Percentiles rank a stretch among this genome's conserved stretches.
These are phyloP conservation scores for Epizoanthus scotinus DNA, from an alignment of 92 coral and sea anemone genomes.

Conservation along the genomic window DNA sequence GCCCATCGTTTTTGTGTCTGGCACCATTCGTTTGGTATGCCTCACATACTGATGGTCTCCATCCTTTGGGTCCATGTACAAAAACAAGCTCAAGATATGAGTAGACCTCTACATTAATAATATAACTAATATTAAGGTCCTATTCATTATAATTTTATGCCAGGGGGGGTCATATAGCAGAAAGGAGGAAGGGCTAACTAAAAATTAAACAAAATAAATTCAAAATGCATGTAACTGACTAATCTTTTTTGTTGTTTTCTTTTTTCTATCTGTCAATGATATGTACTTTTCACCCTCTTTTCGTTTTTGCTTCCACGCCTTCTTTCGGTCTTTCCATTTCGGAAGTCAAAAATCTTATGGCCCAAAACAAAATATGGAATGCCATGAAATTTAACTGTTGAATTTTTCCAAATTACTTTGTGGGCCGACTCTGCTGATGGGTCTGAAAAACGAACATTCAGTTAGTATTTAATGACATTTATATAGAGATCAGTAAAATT, in stretches of 20 bases:
- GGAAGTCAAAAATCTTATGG: not conserved
- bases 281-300: not conserved
- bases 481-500: too few relatives aligned
- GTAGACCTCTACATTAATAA: too few relatives aligned
- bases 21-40: conserved; percentile 24
- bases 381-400: not conserved
- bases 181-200: too few relatives aligned
- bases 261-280: too few relatives aligned
- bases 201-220: too few relatives aligned
- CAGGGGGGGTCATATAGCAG: too few relatives aligned
- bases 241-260: too few relatives aligned
- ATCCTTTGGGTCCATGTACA: not conserved
- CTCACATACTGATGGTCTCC: conserved; percentile 28
- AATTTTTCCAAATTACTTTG: conserved; percentile 19
- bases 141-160: too few relatives aligned
- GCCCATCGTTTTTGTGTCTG: conserved; percentile 45
- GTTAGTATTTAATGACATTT: too few relatives aligned
- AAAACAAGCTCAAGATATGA: too few relatives aligned
- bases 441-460: not conserved
- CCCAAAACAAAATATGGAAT: conserved; percentile 9
- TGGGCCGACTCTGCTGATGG: not conserved
- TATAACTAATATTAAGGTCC: too few relatives aligned
- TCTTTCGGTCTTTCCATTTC: conserved; percentile 4
- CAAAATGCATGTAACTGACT: too few relatives aligned
- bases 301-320: not conserved